Percentiles rank a stretch among this genome's conserved stretches.
Conservation (phyloP, 2,113 vertebrate genomes). For the Strix uralensis region DNA sequence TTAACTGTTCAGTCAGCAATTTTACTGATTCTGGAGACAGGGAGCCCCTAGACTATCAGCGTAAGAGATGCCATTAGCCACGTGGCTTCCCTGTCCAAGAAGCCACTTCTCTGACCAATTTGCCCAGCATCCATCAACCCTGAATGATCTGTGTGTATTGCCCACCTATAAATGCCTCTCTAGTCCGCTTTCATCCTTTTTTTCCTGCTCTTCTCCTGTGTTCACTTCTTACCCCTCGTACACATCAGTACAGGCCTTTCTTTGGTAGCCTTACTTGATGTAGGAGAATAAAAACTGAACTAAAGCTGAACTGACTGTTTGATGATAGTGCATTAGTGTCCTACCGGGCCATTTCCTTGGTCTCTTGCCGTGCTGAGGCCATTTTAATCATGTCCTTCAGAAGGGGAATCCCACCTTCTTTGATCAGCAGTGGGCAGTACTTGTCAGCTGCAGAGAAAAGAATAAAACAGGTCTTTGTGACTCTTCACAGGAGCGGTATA, state of each 20-base stretch:
- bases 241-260: background rate
- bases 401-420: conserved; percentile 90
- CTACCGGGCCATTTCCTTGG: conserved; percentile 96
- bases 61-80: background rate
- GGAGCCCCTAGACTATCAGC: no score
- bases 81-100: background rate
- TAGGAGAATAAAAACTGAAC: background rate
- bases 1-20: background rate
- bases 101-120: background rate
- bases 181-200: background rate
- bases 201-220: background rate
- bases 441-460: conserved; percentile 82
- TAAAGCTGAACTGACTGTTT: background rate
- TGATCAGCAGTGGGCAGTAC: conserved; percentile 94
- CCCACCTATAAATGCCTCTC: background rate
- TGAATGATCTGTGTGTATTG: background rate
- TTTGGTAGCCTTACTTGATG: background rate
- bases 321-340: background rate
- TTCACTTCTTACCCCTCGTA: background rate
- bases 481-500: background rate
- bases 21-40: background rate
- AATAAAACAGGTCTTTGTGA: background rate
- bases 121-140: background rate
- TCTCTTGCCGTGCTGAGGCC: conserved; percentile 86
- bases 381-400: conserved; percentile 87